Evolutionary conservation across 2,888 invertebrate species (phyloP), one percentile per base, ranked within the genome.

Genomic region (Hyalella azteca): DNA sequence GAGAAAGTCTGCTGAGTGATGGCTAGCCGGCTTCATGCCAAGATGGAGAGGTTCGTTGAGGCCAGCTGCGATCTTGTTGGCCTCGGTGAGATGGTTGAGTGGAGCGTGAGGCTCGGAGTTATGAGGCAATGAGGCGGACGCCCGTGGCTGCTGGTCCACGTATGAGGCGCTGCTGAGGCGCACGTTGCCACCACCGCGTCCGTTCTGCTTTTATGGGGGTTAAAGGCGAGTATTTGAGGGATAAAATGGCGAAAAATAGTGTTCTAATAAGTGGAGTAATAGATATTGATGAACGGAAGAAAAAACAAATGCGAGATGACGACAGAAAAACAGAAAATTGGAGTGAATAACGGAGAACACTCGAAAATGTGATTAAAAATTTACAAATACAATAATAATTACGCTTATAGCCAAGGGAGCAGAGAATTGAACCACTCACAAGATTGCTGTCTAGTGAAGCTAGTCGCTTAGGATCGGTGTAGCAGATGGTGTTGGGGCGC

Each of bases 401-500:
- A n/a, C n/a, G n/a, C 45, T 45, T 45, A 45, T 15, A 45, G 15
- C 45, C 9, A 45, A 11, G 9, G 15, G 45, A 45, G 45, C 15
- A 45, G n/a, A 45, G 45, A 15, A 45, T 45, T 29, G 1, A 22
- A 19, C 1, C 40, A 77, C 77, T 79, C 4, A 78, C 77, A 26
- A 85, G 75, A 22, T 81, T 77, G 49, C 81, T 81, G 39, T 85
- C 85, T 7, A 83, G 73, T n/a, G 79, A 81, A 4, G 85, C 82
- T 5, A 82, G 80, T 26, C 83, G 76, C 66, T 75, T 79, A 13
- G 85, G 85, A 78, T 85, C 85, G 32, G 85, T 83, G 76, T 85
- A 85, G 76, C 85, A 85, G 75, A 85, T 83, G 48, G 82, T 82
- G 79, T 83, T 83, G 29, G 84, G 84, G 11, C 84, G 80, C 26